Conservation (phyloP, 2,888 invertebrate species). For the Acrobasis consociella region DNA sequence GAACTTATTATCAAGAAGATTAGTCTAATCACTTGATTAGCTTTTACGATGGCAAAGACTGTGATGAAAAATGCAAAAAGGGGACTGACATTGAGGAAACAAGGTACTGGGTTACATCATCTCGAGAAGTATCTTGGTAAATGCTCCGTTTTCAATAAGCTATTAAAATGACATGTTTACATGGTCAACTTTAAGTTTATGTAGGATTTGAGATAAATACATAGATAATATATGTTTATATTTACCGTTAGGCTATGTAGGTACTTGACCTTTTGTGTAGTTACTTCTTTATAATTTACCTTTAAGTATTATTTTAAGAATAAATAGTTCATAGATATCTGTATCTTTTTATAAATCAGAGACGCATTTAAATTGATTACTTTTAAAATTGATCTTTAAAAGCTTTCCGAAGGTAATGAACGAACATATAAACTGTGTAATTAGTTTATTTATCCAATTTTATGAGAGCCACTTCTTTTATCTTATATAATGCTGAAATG, state of each 20-base stretch:
- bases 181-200: neutral
- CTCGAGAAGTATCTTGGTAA: neutral
- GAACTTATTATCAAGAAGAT: too few species aligned
- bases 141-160: constrained; percentile 4
- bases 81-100: neutral
- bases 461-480: neutral
- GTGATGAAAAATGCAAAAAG: neutral
- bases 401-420: neutral
- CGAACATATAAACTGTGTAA: neutral
- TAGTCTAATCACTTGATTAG: too few species aligned
- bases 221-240: too few species aligned
- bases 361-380: neutral
- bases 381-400: neutral
- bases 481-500: neutral
- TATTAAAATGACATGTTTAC: constrained; percentile 14
- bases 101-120: neutral
- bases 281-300: too few species aligned
- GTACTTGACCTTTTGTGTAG: too few species aligned
- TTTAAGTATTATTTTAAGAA: neutral
- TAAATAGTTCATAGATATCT: neutral
- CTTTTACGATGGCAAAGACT: too few species aligned
- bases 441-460: neutral
- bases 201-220: too few species aligned
- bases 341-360: neutral
- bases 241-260: too few species aligned